Base-by-base conservation (phyloP, 2,888 invertebrate species). In the Morpho achilles region DNA sequence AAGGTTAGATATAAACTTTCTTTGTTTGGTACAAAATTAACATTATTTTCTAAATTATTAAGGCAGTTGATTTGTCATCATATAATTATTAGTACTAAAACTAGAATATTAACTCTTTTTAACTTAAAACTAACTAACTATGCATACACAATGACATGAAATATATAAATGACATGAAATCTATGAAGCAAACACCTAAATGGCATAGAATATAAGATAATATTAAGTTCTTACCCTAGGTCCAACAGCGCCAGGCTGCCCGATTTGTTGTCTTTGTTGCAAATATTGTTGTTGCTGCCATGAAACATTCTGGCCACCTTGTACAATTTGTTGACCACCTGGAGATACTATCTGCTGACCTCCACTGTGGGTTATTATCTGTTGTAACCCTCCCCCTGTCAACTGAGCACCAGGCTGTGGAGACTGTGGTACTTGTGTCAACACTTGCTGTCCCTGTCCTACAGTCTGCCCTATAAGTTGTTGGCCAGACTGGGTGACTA, bases 241-340 rank as follows among this genome's bases (percentile, higher is more conserved):
- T 59, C 90, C 91, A 7, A 91, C 90, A 61, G 85, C 79, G 54
- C 89, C 90, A 0, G 90, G 90, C 65, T 91, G 92, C 42, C 87
- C 89, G 10, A 89, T 87, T 64, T 91, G 92, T 66, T 92, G 92
- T 46, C 90, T 79, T 66, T 88, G 88, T 65, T 82, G 90, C 65
- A 91, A 73, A 59, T 90, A 91, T 65, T 90, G 91, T 64, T 91
- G 91, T 60, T 91, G 91, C 62, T 89, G 90, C 89, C 89, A 89
- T 0, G 87, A 79, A 8, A 90, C 87, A 71, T 84, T 87, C 70
- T 87, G 91, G 2, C 84, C 86, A 8, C 86, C 87, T 68, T 86
- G 88, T 8, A 89, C 84, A 23, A 88, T 81, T 61, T 87, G 87
- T 60, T 87, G 88, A 0, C 87, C 87, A 0, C 87, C 87, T 0